phyloP scores from a whole-genome alignment of 2,797 vertebrate genomes.

The Mus caroli region DNA sequence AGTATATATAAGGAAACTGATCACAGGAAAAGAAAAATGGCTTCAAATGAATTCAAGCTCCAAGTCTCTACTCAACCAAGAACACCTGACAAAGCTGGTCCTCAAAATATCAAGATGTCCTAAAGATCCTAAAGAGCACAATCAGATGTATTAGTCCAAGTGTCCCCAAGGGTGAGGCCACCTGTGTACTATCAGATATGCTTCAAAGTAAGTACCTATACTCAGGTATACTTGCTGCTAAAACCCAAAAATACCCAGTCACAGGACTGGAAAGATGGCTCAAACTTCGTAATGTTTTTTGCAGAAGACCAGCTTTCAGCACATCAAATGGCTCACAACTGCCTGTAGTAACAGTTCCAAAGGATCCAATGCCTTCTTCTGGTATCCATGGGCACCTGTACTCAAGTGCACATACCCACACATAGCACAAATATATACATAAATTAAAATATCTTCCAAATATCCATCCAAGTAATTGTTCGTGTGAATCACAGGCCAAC shows the following conservation, averaged over 20 bases:
- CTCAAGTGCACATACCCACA: not conserved
- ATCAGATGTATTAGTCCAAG: too few species aligned
- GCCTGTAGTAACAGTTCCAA: not conserved
- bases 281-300: too few species aligned
- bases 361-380: not conserved
- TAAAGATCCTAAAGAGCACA: not conserved
- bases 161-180: accelerated
- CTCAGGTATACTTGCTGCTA: not conserved
- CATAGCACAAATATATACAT: not conserved
- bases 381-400: not conserved
- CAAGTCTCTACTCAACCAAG: not conserved
- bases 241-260: not conserved
- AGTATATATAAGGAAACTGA: not conserved
- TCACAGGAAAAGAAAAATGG: not conserved
- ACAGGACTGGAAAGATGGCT: not conserved
- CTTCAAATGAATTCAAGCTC: not conserved
- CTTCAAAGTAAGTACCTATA: not conserved
- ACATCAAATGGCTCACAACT: not conserved
- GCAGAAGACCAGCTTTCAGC: not conserved
- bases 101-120: not conserved
- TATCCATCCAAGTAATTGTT: not conserved
- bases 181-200: not conserved
- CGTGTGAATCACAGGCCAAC: not conserved
- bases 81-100: not conserved
- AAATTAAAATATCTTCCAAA: not conserved